Evolutionary conservation across 2,888 invertebrate species (phyloP), one percentile per base, ranked within the genome.

Genomic region (Penaeus monodon): DNA sequence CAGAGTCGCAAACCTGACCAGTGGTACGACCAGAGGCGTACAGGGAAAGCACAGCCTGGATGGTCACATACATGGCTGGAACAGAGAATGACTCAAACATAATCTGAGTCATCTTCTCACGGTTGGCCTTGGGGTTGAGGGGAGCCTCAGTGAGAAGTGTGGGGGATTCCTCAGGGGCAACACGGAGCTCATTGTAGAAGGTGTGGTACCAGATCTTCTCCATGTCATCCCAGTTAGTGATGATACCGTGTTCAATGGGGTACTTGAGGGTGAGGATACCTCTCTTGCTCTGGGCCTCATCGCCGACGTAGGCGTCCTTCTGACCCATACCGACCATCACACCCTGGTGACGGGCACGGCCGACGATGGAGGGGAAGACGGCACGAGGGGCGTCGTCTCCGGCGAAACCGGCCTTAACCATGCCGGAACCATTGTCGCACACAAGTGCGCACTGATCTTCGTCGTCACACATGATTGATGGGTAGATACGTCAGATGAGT

Each of bases 271-370:
- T 93, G 81, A 94, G 92, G 91, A 94, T 93, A 91, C 93, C 93
- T 91, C 93, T 91, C 92, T 94, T 98, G 94, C 96, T 96, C 93
- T 98, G 98, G 92, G 98, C 98, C 94, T 98, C 98, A 93, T 98
- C 98, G 89, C 98, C 98, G 88, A 98, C 98, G 93, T 98, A 98
- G 91, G 96, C 96, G 94, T 98, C 98, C 94, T 98, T 98, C 94
- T 98, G 97, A 91, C 98, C 98, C 98, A 98, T 98, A 93, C 98
- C 98, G 92, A 98, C 98, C 98, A 98, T 98, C 90, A 93, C 93
- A 91, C 93, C 93, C 93, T 94, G 93, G 93, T 97, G 96, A 92
- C 96, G 95, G 91, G 96, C 96, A 93, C 97, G 95, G 93, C 97
- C 97, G 91, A 97, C 97, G 94, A 96, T 96, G 91, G 97, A 96